Evolutionary conservation across 2,797 vertebrate genomes (phyloP), one percentile per base, ranked within the genome.

Genomic region (Microctenopoma lineatum): DNA sequence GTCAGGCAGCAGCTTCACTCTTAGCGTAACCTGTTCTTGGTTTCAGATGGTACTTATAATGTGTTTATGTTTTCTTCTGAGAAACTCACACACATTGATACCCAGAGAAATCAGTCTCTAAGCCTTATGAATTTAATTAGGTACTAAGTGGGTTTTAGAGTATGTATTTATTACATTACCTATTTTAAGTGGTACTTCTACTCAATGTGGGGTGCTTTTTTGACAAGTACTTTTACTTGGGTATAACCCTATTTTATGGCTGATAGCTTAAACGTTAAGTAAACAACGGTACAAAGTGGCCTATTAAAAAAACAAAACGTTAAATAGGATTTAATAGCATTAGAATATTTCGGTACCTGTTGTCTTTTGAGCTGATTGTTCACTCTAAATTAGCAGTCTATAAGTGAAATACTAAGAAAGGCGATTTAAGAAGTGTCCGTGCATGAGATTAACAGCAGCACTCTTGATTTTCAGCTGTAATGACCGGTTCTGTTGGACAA

Each of bases 401-500:
- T 36, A 32, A 5, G 29, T 5, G 26, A n/a, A 55, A 34, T 15
- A 3, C 18, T 15, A 14, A 26, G 42, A 3, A 52, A 46, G 7
- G 34, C 25, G 1, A 5, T 3, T 46, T 27, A 25, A 41, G 32
- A 1, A 36, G 36, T 36, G 36, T 10, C 10, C 10, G 10, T 36
- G 3, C 36, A 21, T 5, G 16, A 6, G 29, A 38, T 42, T 29
- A 41, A 51, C 2, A 29, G 47, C 29, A 3, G 9, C 27, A 11
- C 21, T 73, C 15, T 62, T 21, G 21, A 21, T 21, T 21, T 21
- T 21, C 21, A 21, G 27, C 44, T 54, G 64, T 53, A 27, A 21
- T 47, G 67, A 79, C 60, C 60, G 69, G 70, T 74, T 80, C 75
- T 45, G 25, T 10, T 27, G 55, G 55, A 77, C 59, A 45, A 42